Base-by-base conservation (phyloP, 2,113 vertebrate genomes). In the Labeo catla region DNA sequence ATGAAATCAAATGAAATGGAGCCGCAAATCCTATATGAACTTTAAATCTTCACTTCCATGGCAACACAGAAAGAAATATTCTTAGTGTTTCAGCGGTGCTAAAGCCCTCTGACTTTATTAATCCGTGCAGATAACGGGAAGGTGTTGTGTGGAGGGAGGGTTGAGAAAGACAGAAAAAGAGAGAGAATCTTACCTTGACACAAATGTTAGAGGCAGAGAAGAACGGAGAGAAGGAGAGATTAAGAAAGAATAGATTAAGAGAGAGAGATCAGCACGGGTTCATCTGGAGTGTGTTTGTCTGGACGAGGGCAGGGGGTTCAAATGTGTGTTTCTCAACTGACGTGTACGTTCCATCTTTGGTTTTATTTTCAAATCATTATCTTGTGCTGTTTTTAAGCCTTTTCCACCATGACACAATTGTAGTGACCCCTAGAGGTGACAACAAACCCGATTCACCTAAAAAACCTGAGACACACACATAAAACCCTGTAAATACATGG, bases 151-250 rank as follows among this genome's bases (percentile, higher is more conserved):
- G 81, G 54, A 85, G 50, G 73, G 34, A 15, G 39, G 66, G 76
- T 59, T 82, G 73, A 28, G 70, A 70, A 47, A 13, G 21, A 61
- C 50, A 86, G 34, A 63, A 28, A 65, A 63, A 66, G 54, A 59
- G 76, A 59, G 52, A 86, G 54, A 87, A 83, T 86, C 91, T 92
- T 92, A 92, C 91, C 91, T 92, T 91, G 88, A 86, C 87, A 88
- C 84, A 91, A 77, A 76, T 88, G 86, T 89, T 81, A 91, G 84
- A 87, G 76, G 89, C 89, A 74, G 81, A 88, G 86, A 87, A 65
- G 79, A 86, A 86, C 49, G 57, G 65, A 89, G 84, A 84, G 80
- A 88, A 36, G 59, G 57, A 89, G 90, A 76, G 88, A 76, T 80
- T 63, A 50, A 78, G 45, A 63, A 81, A 81, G 68, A 89, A 54